phyloP scores from a whole-genome alignment of 2,888 invertebrate genomes.

The Lampropteryx suffumata region DNA sequence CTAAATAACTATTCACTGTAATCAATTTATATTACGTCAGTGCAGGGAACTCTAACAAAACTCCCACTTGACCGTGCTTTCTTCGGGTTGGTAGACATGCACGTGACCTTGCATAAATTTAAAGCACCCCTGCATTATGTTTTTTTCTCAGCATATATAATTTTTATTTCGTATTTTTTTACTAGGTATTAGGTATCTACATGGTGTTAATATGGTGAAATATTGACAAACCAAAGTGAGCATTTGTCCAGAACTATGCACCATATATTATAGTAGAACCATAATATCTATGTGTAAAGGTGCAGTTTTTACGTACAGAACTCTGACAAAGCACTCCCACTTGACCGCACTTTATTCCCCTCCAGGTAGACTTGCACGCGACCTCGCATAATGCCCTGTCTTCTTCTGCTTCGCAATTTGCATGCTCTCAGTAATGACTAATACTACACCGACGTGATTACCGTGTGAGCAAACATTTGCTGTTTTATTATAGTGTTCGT shows the following conservation, averaged over 20 bases:
- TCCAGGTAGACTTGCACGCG: slow-evolving; percentile 36
- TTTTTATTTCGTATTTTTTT: no score
- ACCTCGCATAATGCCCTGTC: slow-evolving; percentile 43
- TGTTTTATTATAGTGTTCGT: slow-evolving; percentile 21
- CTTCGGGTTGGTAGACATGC: slow-evolving; percentile 25
- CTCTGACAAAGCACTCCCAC: slow-evolving; percentile 15
- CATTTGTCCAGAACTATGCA: not conserved
- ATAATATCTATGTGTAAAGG: no score
- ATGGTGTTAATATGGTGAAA: no score
- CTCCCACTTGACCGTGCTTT: slow-evolving; percentile 32
- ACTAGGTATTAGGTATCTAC: no score
- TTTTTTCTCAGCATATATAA: slow-evolving; percentile 22
- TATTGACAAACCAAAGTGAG: no score
- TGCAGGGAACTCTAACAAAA: not conserved
- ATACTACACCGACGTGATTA: slow-evolving; percentile 35
- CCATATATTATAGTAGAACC: not conserved
- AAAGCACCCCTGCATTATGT: slow-evolving; percentile 31
- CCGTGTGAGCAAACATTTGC: slow-evolving; percentile 28
- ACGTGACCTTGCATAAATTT: slow-evolving; percentile 46
- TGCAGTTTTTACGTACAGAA: not conserved
- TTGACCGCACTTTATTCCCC: slow-evolving; percentile 36
- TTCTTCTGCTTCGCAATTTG: slow-evolving; percentile 40
- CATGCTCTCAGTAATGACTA: slow-evolving; percentile 39
- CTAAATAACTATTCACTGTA: no score
- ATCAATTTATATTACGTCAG: no score